phyloP scores from a whole-genome alignment of 2,797 vertebrate genomes.

The Sebastes cheni region DNA sequence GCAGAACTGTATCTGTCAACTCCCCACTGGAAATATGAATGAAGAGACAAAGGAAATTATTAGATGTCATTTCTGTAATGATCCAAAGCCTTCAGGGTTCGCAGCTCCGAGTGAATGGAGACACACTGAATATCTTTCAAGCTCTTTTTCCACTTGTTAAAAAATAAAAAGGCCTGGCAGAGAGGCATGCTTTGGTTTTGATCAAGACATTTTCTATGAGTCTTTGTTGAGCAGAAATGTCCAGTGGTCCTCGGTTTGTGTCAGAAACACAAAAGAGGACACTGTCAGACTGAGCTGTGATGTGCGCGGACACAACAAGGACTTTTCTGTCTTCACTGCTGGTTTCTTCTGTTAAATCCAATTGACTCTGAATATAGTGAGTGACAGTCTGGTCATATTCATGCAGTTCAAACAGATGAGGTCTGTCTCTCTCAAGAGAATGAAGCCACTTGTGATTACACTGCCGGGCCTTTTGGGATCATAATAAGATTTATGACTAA shows the following conservation, averaged over 20 bases:
- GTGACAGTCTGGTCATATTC: slow-evolving; percentile 2
- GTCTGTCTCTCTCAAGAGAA: slow-evolving; percentile 41
- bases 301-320: slow-evolving; percentile 66
- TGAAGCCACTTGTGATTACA: slow-evolving; percentile 6
- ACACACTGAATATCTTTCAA: slow-evolving; percentile 54
- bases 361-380: slow-evolving; percentile 38
- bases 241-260: slow-evolving; percentile 31
- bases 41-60: slow-evolving; percentile 39
- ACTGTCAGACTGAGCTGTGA: slow-evolving; percentile 50
- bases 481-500: background rate
- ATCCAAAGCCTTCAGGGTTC: slow-evolving; percentile 39
- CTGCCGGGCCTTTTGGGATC: background rate
- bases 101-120: slow-evolving; percentile 38
- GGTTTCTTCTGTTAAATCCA: slow-evolving; percentile 43
- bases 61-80: slow-evolving; percentile 52
- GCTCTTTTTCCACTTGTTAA: slow-evolving; percentile 17
- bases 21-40: slow-evolving; percentile 21
- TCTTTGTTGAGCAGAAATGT: slow-evolving; percentile 63
- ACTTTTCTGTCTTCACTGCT: slow-evolving; percentile 63
- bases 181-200: slow-evolving; percentile 42
- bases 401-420: slow-evolving; percentile 32
- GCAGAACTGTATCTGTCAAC: slow-evolving; percentile 10
- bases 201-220: slow-evolving; percentile 59
- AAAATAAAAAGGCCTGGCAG: slow-evolving; percentile 28
- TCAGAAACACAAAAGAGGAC: slow-evolving; percentile 59